Conservation (phyloP, 1,140 invertebrate species). For the Heliconius congener region DNA sequence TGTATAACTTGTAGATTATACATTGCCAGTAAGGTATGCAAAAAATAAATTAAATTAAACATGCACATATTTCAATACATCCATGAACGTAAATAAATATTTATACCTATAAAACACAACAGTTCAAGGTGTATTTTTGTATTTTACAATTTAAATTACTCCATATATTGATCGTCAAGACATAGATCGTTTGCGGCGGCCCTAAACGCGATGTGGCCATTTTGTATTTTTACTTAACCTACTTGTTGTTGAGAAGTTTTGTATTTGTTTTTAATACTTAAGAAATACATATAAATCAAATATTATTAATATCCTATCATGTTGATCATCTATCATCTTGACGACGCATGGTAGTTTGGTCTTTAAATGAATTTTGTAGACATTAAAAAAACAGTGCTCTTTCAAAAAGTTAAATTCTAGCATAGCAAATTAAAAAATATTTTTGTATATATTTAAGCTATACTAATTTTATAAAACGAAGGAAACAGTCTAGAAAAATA, state of each 20-base stretch:
- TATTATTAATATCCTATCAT: too few species aligned
- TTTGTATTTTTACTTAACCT: background rate
- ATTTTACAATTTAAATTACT: background rate
- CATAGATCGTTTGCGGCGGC: conserved; percentile 1
- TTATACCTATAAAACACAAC: too few species aligned
- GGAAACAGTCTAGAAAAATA: too few species aligned
- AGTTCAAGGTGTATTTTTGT: background rate
- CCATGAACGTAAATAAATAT: background rate
- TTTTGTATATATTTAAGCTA: background rate
- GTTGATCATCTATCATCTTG: background rate
- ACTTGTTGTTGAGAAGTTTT: background rate
- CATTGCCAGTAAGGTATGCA: background rate
- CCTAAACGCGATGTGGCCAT: background rate
- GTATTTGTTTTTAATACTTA: background rate
- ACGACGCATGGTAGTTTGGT: background rate
- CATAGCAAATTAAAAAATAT: background rate
- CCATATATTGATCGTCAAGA: background rate
- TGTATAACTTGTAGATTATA: background rate
- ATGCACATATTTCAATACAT: background rate
- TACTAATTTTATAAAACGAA: too few species aligned
- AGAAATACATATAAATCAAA: background rate
- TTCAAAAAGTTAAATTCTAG: background rate
- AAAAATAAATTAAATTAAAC: background rate
- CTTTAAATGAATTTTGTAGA: background rate
- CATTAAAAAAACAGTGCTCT: background rate